Evolutionary conservation across 2,888 invertebrate species (phyloP), one percentile per base, ranked within the genome.

Genomic region (Blastobasis adustella): DNA sequence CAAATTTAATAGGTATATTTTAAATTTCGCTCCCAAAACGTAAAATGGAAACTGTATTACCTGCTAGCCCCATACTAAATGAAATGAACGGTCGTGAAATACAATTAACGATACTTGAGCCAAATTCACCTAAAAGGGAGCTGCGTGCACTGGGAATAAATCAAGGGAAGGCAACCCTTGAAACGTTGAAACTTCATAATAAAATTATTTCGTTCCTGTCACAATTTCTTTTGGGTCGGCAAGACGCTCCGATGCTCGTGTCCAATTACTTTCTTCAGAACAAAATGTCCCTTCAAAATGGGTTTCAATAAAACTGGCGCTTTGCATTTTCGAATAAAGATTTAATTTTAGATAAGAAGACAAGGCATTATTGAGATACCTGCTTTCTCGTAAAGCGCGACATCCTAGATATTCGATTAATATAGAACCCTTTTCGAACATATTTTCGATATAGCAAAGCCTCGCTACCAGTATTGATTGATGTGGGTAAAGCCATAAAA

Each of bases 301-400:
- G 64, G 58, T 69, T 65, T 66, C 73, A 73, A 75, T 74, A 76
- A 70, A 66, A 71, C 67, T 59, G 58, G 60, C 61, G 67, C 66
- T 70, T 77, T 67, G 65, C 67, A 67, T 73, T 77, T 75, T 65
- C 62, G 63, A 75, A 73, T 68, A 74, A 72, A 80, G 79, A 81
- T 82, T 82, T 80, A 76, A 82, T 81, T 82, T 79, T 66, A 79
- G 80, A 83, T 82, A 73, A 75, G 66, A 63, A 63, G 66, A 66
- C 65, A 65, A 65, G 67, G 55, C 64, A 49, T 49, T 51, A 47
- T 47, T 46, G 49, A 49, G 39, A 42, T 45, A 51, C 51, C 47
- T 51, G 39, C 9, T 47, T 39, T 38, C 23, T 49, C 46, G 42
- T 49, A 51, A 42, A 41, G 10, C 41, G 42, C 49, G 52, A 49